Percentiles rank a stretch among this genome's conserved stretches.
Evolutionary conservation across 2,888 invertebrate species (phyloP).

Genomic region (Pachycephus smyrnensis): DNA sequence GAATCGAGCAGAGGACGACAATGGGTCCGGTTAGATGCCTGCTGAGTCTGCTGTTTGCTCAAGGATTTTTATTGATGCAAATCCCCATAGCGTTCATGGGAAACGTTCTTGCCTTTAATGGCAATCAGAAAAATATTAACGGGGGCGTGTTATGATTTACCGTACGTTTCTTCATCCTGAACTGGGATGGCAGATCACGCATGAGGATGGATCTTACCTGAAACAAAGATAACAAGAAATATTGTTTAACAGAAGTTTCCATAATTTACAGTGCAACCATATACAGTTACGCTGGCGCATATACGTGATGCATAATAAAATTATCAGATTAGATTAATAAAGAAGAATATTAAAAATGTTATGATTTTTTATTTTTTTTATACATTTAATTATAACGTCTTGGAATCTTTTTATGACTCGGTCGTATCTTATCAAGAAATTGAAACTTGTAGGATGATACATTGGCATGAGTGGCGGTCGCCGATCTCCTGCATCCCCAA

Average conservation of each 20-base stretch:
- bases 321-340: neutral
- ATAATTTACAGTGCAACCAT: neutral
- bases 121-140: slow-evolving; percentile 14
- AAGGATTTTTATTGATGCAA: neutral
- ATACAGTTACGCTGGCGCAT: neutral
- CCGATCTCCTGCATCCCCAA: neutral
- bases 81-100: slow-evolving; percentile 9
- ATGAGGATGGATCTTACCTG: slow-evolving; percentile 36
- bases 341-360: neutral
- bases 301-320: neutral
- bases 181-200: neutral
- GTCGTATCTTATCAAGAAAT: neutral
- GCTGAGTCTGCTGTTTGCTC: slow-evolving; percentile 1
- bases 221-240: slow-evolving; percentile 31
- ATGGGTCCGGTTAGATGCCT: slow-evolving; percentile 28
- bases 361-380: too few species aligned
- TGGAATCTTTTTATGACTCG: neutral
- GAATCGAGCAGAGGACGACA: slow-evolving; percentile 38
- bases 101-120: slow-evolving; percentile 20
- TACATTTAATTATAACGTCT: neutral
- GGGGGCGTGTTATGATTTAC: slow-evolving; percentile 28
- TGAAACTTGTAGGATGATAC: neutral
- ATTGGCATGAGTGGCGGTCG: neutral
- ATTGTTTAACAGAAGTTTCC: neutral
- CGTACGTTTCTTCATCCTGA: slow-evolving; percentile 7